Evolutionary conservation across 2,113 vertebrate genomes (phyloP).

Genomic region (Papio anubis): DNA sequence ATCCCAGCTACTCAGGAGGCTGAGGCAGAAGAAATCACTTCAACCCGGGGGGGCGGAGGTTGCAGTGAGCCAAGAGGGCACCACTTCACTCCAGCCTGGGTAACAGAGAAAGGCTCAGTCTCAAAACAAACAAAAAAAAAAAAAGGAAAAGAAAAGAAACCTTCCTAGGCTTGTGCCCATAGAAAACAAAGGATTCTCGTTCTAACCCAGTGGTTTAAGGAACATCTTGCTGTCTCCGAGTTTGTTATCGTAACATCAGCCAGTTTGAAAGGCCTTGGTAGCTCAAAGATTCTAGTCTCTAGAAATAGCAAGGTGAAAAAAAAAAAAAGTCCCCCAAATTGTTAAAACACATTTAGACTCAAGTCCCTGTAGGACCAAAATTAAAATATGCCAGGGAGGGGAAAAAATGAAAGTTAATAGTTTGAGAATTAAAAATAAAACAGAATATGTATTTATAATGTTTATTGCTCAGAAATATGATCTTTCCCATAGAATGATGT

Average conservation of each 20-base stretch:
- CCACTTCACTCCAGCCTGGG: too few species aligned
- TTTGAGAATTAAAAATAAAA: neutral
- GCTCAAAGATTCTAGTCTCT: neutral
- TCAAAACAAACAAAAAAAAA: too few species aligned
- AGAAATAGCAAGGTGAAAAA: slow-evolving; percentile 27
- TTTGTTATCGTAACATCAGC: neutral
- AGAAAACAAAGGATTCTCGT: neutral
- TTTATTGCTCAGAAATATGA: slow-evolving; percentile 24
- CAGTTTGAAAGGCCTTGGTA: neutral
- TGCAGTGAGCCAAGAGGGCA: too few species aligned
- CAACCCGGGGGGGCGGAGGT: too few species aligned
- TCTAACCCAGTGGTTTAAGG: neutral
- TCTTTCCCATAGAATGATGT: neutral
- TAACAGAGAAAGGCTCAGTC: too few species aligned
- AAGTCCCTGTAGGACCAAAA: neutral
- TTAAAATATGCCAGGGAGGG: neutral
- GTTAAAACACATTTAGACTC: neutral
- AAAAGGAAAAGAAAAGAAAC: neutral
- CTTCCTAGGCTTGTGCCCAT: neutral
- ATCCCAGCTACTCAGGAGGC: too few species aligned
- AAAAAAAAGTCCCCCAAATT: neutral
- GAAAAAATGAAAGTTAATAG: slow-evolving; percentile 57
- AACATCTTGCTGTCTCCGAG: slow-evolving; percentile 39
- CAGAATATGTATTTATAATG: neutral
- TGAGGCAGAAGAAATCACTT: too few species aligned